Evolutionary conservation across 2,888 invertebrate species (phyloP).

Genomic region (Caenorhabditis becei): DNA sequence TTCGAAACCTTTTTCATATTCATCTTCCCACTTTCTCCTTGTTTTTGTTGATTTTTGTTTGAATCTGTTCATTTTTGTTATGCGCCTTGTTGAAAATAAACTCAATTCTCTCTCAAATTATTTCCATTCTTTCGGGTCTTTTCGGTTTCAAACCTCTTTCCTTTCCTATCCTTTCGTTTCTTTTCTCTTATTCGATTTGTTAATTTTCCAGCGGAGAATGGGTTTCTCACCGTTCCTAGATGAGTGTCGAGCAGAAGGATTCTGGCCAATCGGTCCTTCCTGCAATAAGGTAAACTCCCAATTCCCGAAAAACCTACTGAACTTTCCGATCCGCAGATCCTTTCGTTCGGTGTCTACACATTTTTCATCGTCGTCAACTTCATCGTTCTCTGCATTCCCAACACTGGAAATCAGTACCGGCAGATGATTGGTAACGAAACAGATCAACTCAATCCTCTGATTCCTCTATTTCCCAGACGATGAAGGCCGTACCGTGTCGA

Average conservation of each 20-base stretch:
- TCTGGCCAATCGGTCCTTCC: constrained; percentile 52
- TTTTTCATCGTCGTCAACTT: constrained; percentile 63
- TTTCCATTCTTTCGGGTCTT: neutral
- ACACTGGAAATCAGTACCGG: constrained; percentile 40
- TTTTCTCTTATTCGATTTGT: constrained; percentile 25
- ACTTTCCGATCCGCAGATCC: constrained; percentile 41
- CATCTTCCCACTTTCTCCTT: neutral
- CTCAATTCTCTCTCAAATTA: too few species aligned
- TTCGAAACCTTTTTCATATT: neutral
- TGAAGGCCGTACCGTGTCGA: constrained; percentile 16
- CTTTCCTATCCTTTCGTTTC: constrained; percentile 12
- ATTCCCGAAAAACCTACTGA: too few species aligned
- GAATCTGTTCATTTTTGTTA: too few species aligned
- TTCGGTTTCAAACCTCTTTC: neutral
- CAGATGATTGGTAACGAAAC: constrained; percentile 49
- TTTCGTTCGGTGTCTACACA: constrained; percentile 60
- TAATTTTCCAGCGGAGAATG: constrained; percentile 21
- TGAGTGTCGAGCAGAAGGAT: constrained; percentile 56
- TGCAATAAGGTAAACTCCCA: constrained; percentile 51
- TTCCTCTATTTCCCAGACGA: constrained; percentile 47
- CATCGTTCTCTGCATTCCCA: constrained; percentile 61
- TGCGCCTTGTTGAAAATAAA: constrained; percentile 19
- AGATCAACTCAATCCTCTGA: too few species aligned
- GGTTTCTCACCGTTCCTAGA: constrained; percentile 54
- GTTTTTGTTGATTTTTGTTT: constrained; percentile 1